These are phyloP conservation scores for Pissodes strobi DNA, from an alignment of 1,140 invertebrate genomes.

Conservation along the genomic window DNA sequence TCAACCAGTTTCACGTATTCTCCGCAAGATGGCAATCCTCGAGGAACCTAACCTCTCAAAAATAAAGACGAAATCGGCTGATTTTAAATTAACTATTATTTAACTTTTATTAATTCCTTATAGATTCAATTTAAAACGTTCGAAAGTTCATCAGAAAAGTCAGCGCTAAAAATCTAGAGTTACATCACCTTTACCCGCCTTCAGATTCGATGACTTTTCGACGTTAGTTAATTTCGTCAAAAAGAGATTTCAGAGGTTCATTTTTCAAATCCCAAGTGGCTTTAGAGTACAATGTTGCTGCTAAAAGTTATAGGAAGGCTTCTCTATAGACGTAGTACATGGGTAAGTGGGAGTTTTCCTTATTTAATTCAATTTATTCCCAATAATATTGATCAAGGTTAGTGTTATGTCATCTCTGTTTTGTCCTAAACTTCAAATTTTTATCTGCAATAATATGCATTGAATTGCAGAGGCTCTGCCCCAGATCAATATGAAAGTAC, in stretches of 20 bases:
- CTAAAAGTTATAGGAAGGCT: constrained; percentile 11
- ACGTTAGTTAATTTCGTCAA: neutral
- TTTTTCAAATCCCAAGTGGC: constrained; percentile 21
- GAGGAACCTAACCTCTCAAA: no score
- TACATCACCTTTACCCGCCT: neutral
- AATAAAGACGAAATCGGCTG: no score
- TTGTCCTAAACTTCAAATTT: constrained; percentile 16
- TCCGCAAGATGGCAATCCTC: no score
- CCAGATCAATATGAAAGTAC: neutral
- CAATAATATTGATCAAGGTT: constrained; percentile 16
- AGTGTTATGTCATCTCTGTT: constrained; percentile 29
- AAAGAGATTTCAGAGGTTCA: neutral
- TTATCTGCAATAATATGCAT: neutral
- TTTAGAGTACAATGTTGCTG: constrained; percentile 20
- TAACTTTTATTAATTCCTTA: no score
- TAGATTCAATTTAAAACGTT: no score
- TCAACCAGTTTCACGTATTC: no score
- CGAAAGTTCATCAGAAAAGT: no score
- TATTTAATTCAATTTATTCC: neutral
- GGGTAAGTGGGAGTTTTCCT: constrained; percentile 3
- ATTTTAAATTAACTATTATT: no score
- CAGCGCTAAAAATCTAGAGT: no score
- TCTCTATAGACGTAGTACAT: constrained; percentile 8
- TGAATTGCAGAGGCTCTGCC: neutral
- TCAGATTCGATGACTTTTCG: constrained; percentile 6